Evolutionary conservation across 2,797 vertebrate species (phyloP).

Genomic region (Girardinus metallicus): DNA sequence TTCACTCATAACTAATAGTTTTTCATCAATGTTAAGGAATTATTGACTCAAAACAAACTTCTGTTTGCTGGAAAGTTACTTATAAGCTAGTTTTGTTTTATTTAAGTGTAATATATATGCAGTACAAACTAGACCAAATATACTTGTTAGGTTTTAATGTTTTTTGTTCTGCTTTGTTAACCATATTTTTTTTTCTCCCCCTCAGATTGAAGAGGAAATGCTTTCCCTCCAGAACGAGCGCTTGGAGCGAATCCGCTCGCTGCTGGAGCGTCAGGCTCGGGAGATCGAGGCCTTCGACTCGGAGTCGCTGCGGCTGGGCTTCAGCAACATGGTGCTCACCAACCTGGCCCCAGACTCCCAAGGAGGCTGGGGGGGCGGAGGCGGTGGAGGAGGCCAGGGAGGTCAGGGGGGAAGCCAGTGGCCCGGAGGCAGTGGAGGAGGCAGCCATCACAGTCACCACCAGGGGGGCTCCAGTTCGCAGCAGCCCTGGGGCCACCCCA

Average conservation of each 20-base stretch:
- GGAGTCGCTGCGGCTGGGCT: conserved; percentile 98
- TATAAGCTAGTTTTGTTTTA: no score
- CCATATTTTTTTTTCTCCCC: not conserved
- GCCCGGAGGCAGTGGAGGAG: conserved; percentile 65
- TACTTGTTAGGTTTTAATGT: no score
- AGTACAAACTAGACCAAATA: no score
- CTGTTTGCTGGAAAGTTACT: no score
- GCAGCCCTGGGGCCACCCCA: conserved; percentile 93
- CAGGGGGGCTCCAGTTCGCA: conserved; percentile 79
- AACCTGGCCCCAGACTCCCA: conserved; percentile 92
- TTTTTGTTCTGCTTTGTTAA: not conserved
- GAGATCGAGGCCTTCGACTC: conserved; percentile 99
- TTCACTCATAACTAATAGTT: no score
- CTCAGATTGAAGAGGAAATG: conserved; percentile 98
- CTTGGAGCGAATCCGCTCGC: conserved; percentile 94
- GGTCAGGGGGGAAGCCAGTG: conserved; percentile 72
- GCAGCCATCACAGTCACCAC: conserved; percentile 74
- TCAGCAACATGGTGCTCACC: conserved; percentile 98
- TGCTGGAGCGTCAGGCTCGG: conserved; percentile 95
- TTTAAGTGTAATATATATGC: no score
- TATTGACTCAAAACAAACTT: no score
- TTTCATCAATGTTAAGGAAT: no score
- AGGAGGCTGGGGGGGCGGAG: conserved; percentile 88
- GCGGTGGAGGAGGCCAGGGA: conserved; percentile 78
- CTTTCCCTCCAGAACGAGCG: conserved; percentile 95